These are phyloP conservation scores for Prunella himalayana DNA, from an alignment of 2,113 vertebrate genomes.

Conservation along the genomic window DNA sequence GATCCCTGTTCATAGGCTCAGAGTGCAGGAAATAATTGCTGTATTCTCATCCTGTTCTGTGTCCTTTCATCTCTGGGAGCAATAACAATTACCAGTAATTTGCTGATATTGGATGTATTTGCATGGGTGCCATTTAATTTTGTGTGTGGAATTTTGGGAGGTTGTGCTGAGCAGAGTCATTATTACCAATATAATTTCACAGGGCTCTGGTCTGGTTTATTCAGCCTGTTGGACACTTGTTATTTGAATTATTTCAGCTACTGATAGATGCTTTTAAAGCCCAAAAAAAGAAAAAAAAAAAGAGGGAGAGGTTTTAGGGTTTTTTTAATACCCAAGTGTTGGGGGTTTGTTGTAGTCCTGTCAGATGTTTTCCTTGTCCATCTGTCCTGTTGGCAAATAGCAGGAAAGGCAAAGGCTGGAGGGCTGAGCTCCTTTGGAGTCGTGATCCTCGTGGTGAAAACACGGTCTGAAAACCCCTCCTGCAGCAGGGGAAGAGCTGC, in stretches of 20 bases:
- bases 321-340: background rate
- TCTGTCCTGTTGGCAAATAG: background rate
- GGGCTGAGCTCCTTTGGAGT: background rate
- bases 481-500: background rate
- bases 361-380: background rate
- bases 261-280: background rate
- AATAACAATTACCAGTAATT: background rate
- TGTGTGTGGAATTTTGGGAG: background rate
- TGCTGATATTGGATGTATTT: background rate
- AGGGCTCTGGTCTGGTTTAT: background rate
- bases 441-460: background rate
- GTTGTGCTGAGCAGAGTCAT: background rate
- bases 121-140: background rate
- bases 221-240: background rate
- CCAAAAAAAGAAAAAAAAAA: background rate
- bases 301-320: accelerated
- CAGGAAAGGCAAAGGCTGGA: background rate
- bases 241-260: background rate
- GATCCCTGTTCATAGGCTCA: background rate
- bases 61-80: background rate
- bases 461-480: background rate
- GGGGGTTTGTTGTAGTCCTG: background rate
- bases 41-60: background rate
- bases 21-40: background rate
- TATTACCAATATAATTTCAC: background rate